These are phyloP conservation scores for Mongoloraphidia duomilia DNA, from an alignment of 2,888 invertebrate species.

Conservation along the genomic window DNA sequence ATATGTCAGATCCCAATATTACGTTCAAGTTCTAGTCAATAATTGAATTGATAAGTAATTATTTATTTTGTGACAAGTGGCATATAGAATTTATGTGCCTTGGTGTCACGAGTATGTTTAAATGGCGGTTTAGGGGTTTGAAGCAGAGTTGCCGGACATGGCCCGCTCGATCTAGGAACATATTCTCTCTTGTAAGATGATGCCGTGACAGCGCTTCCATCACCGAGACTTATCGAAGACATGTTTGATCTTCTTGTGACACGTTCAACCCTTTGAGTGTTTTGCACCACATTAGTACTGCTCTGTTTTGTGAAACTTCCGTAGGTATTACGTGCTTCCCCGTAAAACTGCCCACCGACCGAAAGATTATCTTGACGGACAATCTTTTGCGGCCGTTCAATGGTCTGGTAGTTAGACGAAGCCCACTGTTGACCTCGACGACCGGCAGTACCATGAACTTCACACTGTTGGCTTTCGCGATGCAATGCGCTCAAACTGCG, in stretches of 20 bases:
- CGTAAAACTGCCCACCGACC: slow-evolving; percentile 59
- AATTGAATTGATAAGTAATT: too few relatives aligned
- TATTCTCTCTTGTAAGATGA: slow-evolving; percentile 68
- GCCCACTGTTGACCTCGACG: slow-evolving; percentile 39
- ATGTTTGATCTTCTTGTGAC: slow-evolving; percentile 49
- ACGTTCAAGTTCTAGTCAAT: too few relatives aligned
- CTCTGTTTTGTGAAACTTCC: slow-evolving; percentile 44
- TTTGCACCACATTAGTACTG: slow-evolving; percentile 8
- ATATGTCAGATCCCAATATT: too few relatives aligned
- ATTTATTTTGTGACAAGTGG: slow-evolving; percentile 39
- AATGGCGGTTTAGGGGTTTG: slow-evolving; percentile 62
- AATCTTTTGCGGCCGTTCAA: slow-evolving; percentile 47
- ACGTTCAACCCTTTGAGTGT: slow-evolving; percentile 39
- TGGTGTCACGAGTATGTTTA: slow-evolving; percentile 72
- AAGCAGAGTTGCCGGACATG: slow-evolving; percentile 67
- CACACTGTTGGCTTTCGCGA: slow-evolving; percentile 43
- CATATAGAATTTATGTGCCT: slow-evolving; percentile 72
- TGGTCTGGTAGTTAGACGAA: slow-evolving; percentile 28
- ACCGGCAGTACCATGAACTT: slow-evolving; percentile 26
- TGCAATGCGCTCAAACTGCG: slow-evolving; percentile 69
- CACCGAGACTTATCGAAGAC: slow-evolving; percentile 65
- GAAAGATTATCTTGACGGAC: slow-evolving; percentile 50
- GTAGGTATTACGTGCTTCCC: slow-evolving; percentile 48
- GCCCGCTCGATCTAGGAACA: slow-evolving; percentile 51
- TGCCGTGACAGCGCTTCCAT: slow-evolving; percentile 38